Evolutionary conservation across 2,888 invertebrate genomes (phyloP).

Genomic region (Pediacus dermestoides): DNA sequence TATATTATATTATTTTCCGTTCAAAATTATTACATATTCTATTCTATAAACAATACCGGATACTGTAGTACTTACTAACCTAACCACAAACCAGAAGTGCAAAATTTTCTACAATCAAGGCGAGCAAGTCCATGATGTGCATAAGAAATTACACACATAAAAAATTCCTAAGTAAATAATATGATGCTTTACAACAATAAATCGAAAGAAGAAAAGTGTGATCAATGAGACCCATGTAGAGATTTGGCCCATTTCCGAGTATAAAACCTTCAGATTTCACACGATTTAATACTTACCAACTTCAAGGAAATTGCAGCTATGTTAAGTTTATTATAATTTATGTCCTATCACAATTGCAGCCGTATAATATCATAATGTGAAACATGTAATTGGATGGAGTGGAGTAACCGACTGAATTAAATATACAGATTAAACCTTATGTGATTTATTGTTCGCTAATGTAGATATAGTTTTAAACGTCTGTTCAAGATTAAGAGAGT

Average conservation of each 20-base stretch:
- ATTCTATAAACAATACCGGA: no score
- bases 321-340: conserved; percentile 3
- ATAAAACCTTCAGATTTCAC: conserved; percentile 1
- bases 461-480: not conserved
- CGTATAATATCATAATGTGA: conserved; percentile 1
- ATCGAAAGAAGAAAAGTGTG: no score
- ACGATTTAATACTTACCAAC: conserved; percentile 5
- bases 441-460: no score
- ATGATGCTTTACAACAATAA: no score
- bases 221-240: conserved; percentile 5
- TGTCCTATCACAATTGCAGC: conserved; percentile 1
- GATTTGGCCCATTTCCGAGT: conserved; percentile 3
- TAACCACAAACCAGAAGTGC: no score
- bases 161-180: no score
- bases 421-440: not conserved
- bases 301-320: conserved; percentile 4
- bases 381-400: conserved; percentile 1
- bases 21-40: no score
- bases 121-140: no score
- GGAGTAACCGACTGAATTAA: not conserved
- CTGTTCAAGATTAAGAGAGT: not conserved
- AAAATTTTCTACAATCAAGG: no score
- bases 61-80: no score
- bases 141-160: no score
- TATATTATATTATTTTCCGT: no score